Base-by-base conservation (phyloP, 1,140 invertebrate genomes). In the Nomia melanderi region DNA sequence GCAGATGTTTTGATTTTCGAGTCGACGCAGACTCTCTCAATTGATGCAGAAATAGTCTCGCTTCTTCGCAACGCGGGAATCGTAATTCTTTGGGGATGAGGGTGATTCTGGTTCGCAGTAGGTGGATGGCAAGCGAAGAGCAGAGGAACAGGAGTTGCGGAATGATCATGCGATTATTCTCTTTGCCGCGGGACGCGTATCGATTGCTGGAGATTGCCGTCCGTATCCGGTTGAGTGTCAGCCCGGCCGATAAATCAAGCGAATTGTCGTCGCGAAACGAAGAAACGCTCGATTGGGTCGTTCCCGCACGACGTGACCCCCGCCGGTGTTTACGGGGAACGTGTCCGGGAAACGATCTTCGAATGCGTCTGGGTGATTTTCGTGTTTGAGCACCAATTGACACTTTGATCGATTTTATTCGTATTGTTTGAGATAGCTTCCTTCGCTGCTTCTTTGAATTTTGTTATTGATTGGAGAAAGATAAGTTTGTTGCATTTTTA, bases 91-190 rank as follows among this genome's bases (percentile, higher is more conserved):
- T n/a, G n/a, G n/a, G n/a, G n/a, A n/a, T n/a, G n/a, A n/a, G n/a
- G n/a, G n/a, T n/a, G n/a, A n/a, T n/a, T n/a, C n/a, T n/a, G n/a
- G n/a, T n/a, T n/a, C n/a, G n/a, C n/a, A n/a, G n/a, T n/a, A n/a
- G n/a, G n/a, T n/a, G n/a, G n/a, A n/a, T n/a, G 33, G 44, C 39
- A 29, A 23, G 39, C 53, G 36, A 36, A 29, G 9, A 29, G 7
- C 25, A 70, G 6, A 29, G 69, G 25, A 5, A n/a, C 4, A 11
- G 57, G 8, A 6, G 23, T 73, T 59, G 31, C 8, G 17, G 31
- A 73, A 73, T 53, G 44, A 73, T 73, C 70, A 29, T 44, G 31
- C 65, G 73, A 76, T 69, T 69, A 76, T 76, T 69, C 73, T 59
- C 73, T 76, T 76, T 69, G 47, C 23, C 14, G 17, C 14, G 9